Evolutionary conservation across 2,888 invertebrate genomes (phyloP).

Genomic region (Drosophila tanythrix): DNA sequence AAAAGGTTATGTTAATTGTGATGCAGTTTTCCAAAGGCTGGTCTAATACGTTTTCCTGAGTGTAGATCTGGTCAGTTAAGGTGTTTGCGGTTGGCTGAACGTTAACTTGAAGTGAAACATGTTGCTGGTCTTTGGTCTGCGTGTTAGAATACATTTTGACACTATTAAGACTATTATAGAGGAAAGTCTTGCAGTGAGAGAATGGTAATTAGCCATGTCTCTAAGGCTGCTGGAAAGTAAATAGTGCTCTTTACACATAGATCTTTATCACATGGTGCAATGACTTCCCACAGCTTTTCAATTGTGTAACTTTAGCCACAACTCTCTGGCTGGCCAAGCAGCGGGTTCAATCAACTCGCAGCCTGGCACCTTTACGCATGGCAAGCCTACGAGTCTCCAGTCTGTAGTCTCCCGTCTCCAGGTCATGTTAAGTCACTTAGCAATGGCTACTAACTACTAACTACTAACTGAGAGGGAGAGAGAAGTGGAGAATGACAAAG

Average conservation of each 20-base stretch:
- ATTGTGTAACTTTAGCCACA: constrained; percentile 59
- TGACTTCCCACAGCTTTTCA: constrained; percentile 69
- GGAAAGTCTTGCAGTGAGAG: constrained; percentile 50
- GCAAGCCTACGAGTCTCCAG: constrained; percentile 47
- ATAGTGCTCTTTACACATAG: constrained; percentile 49
- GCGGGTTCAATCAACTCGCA: constrained; percentile 65
- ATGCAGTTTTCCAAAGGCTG: neutral
- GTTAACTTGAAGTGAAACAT: constrained; percentile 11
- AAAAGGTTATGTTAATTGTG: neutral
- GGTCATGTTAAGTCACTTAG: constrained; percentile 75
- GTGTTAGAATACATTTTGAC: constrained; percentile 79
- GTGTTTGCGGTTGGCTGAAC: constrained; percentile 55
- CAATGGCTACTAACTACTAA: constrained; percentile 51
- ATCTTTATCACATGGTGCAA: constrained; percentile 65
- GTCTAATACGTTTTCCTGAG: neutral
- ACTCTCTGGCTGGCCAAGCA: constrained; percentile 46
- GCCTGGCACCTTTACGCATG: constrained; percentile 83
- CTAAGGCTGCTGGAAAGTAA: constrained; percentile 4
- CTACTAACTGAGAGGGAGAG: neutral
- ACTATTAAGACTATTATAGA: constrained; percentile 57
- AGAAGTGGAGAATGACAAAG: neutral
- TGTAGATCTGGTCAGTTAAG: constrained; percentile 19
- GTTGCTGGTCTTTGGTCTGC: constrained; percentile 31
- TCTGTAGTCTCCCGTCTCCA: constrained; percentile 13
- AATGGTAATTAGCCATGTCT: constrained; percentile 75